Conservation (phyloP, 2,113 vertebrate species). For the Oreochromis spilurus region DNA sequence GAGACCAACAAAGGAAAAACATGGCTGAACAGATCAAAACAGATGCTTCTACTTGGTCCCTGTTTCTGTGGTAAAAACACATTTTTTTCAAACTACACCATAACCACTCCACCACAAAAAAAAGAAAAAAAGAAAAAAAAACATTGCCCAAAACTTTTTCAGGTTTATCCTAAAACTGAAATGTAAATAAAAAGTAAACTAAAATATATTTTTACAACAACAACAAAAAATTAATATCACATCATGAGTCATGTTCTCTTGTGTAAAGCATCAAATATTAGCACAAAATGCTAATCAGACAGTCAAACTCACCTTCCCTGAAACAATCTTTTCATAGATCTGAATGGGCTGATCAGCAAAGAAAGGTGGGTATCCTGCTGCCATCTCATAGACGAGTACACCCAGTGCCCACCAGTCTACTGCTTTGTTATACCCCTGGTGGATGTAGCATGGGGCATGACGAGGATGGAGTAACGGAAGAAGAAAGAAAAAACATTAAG, state of each 20-base stretch:
- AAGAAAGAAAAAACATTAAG: neutral
- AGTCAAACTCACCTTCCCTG: slow-evolving; percentile 81
- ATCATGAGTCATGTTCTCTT: neutral
- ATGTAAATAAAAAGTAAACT: neutral
- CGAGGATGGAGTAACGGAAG: neutral
- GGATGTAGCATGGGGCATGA: neutral
- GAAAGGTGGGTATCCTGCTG: slow-evolving; percentile 88
- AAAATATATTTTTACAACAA: neutral
- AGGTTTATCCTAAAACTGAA: neutral
- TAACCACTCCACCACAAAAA: neutral
- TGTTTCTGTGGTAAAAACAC: neutral
- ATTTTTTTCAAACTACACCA: neutral
- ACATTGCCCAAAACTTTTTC: neutral
- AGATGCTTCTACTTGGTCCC: neutral
- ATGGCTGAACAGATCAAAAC: neutral
- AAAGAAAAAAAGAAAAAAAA: neutral
- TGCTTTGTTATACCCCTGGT: slow-evolving; percentile 88
- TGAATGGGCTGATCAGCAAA: slow-evolving; percentile 94
- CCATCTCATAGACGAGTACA: slow-evolving; percentile 93
- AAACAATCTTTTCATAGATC: slow-evolving; percentile 94
- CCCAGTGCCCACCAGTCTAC: slow-evolving; percentile 95
- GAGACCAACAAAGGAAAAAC: neutral
- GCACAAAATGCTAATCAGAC: neutral
- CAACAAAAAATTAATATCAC: neutral
- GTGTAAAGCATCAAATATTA: neutral